phyloP scores from a whole-genome alignment of 2,113 vertebrate genomes.

The Bombycilla garrulus region DNA sequence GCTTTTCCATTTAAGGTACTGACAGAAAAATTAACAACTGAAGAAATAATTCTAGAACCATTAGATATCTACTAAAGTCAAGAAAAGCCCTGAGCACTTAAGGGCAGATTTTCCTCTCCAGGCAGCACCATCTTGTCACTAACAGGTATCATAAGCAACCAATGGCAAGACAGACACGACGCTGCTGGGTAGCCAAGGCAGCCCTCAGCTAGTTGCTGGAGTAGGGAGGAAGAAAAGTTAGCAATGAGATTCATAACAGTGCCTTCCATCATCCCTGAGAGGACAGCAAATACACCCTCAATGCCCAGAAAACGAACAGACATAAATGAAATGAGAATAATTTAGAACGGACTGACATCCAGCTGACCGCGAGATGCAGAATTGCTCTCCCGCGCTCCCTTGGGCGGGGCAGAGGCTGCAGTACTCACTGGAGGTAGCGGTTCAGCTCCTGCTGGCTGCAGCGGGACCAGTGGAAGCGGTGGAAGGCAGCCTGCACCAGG shows the following conservation, averaged over 20 bases:
- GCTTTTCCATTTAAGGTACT: background rate
- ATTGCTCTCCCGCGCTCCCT: accelerated
- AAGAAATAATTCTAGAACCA: background rate
- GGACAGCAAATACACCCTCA: background rate
- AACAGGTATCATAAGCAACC: background rate
- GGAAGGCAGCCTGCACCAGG: slow-evolving; percentile 94
- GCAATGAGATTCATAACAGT: background rate
- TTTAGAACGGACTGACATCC: background rate
- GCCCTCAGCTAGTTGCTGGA: background rate
- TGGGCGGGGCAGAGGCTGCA: background rate
- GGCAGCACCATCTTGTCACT: background rate
- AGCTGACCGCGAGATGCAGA: accelerated
- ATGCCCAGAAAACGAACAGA: background rate
- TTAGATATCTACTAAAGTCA: background rate
- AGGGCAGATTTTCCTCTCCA: background rate
- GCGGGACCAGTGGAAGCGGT: slow-evolving; percentile 97
- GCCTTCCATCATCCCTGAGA: background rate
- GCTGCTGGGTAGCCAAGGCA: background rate
- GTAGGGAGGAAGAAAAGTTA: background rate
- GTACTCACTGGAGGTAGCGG: slow-evolving; percentile 92
- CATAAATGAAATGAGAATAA: background rate
- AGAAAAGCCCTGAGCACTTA: background rate
- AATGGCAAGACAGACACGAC: background rate
- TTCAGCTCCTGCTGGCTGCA: slow-evolving; percentile 97
- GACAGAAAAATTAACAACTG: background rate